Evolutionary conservation across 1,140 invertebrate species (phyloP), one percentile per base, ranked within the genome.

Genomic region (Cydia pomonella): DNA sequence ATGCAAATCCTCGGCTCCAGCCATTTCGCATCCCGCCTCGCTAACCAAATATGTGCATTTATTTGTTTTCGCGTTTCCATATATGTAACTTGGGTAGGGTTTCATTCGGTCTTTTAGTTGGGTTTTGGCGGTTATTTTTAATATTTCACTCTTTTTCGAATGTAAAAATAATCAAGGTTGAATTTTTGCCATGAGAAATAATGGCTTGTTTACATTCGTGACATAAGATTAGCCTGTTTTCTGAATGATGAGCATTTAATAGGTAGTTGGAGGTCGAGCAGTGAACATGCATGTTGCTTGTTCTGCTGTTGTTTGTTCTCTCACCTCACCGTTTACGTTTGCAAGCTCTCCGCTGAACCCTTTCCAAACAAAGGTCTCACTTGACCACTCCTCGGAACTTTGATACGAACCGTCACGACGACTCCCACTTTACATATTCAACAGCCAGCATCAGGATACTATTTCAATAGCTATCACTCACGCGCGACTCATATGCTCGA

Each of bases 41-140:
- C 82, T 85, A 84, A 86, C 84, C 84, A 89, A 90, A 90, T 90
- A 88, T 91, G 89, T 88, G 85, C 87, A 91, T 89, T 82, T 82
- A 87, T 88, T 87, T 84, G 82, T 81, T 82, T 82, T 80, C 79
- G 76, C 75, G 53, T 59, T n/a, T 69, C 64, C 27, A 69, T 33
- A n/a, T 69, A 69, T n/a, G 64, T 33, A 69, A 9, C 7, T 38
- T 41, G 63, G 21, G 21, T 27, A 33, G 63, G 63, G 63, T 33
- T 69, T 6, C 64, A 33, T 33, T 23, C 53, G 53, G 10, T 23
- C 7, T 59, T 59, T 59, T 21, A 59, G n/a, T 18, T 50, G 41
- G 41, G 41, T 44, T 44, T 13, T 53, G n/a, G 50, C 7, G n/a
- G n/a, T 53, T 6, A 41, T 12, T 41, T 41, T 1, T 9, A 38